Evolutionary conservation across 2,797 vertebrate species (phyloP).

Genomic region (Cygnus olor): DNA sequence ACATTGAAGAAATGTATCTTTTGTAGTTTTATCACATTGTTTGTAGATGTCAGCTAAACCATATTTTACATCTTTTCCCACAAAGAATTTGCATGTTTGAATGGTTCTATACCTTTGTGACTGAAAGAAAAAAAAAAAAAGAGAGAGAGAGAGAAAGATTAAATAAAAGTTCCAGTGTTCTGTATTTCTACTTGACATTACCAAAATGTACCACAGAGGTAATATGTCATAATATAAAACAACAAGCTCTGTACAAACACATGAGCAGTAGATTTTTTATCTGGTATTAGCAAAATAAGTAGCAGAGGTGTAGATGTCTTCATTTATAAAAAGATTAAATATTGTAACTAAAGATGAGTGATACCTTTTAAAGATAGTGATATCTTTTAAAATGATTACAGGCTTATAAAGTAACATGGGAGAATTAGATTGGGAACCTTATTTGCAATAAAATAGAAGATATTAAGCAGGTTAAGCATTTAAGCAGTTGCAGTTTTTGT

Average conservation of each 20-base stretch:
- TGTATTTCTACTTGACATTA: conserved; percentile 42
- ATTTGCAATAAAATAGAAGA: not conserved
- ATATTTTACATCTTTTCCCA: not conserved
- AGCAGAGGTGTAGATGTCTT: conserved; percentile 12
- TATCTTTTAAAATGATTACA: not conserved
- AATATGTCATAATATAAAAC: conserved; percentile 43
- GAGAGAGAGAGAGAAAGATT: not conserved
- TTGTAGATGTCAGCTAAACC: conserved; percentile 23
- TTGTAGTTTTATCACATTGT: conserved; percentile 8
- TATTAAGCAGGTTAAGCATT: not conserved
- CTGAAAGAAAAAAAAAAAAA: not conserved
- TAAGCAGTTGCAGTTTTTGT: not conserved
- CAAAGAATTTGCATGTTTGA: conserved; percentile 22
- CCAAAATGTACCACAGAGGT: conserved; percentile 33
- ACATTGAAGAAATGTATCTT: not conserved
- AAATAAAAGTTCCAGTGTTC: conserved; percentile 8
- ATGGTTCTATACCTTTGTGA: not conserved
- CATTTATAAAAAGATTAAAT: not conserved
- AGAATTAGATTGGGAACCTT: not conserved
- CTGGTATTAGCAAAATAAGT: conserved; percentile 23
- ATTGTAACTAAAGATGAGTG: not conserved
- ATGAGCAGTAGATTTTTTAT: conserved; percentile 23
- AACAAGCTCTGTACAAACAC: conserved; percentile 15
- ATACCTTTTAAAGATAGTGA: not conserved
- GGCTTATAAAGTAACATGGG: not conserved